Percentiles rank a stretch among this genome's conserved stretches.
Conservation (phyloP, 2,797 vertebrate species). For the Lacerta bilineata region DNA sequence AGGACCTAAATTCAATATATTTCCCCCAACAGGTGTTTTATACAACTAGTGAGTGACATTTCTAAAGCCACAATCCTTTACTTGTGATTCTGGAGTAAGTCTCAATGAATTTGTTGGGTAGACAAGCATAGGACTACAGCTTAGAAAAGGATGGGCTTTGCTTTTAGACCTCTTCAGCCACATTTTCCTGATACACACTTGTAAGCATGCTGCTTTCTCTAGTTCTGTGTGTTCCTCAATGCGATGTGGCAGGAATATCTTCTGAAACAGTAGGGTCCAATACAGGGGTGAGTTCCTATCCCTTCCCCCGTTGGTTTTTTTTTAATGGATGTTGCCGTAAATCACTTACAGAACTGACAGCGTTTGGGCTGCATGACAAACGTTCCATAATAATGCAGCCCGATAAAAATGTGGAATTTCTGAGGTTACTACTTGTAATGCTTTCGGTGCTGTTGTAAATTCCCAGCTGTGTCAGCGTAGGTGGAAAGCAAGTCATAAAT, state of each 20-base stretch:
- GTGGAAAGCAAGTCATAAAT: slow-evolving; percentile 85
- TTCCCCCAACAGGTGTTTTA: background rate
- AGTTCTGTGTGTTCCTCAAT: slow-evolving; percentile 56
- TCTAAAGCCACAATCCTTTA: background rate
- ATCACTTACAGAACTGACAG: slow-evolving; percentile 83
- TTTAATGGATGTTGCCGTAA: slow-evolving; percentile 86
- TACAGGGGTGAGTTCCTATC: slow-evolving; percentile 52
- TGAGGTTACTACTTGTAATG: slow-evolving; percentile 83
- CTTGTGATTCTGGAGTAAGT: background rate
- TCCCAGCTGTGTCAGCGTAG: slow-evolving; percentile 83
- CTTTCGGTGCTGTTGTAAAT: slow-evolving; percentile 86
- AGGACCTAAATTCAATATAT: background rate
- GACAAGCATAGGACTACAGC: background rate
- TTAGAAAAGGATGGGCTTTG: background rate
- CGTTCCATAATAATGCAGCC: slow-evolving; percentile 83
- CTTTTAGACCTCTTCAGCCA: background rate
- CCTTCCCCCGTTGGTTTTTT: slow-evolving; percentile 7
- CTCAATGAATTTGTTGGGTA: background rate
- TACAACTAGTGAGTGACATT: background rate
- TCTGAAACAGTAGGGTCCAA: slow-evolving; percentile 19
- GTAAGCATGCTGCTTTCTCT: slow-evolving; percentile 16
- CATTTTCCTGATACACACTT: slow-evolving; percentile 40
- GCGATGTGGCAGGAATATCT: background rate
- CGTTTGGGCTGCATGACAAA: slow-evolving; percentile 88
- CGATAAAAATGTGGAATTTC: slow-evolving; percentile 85